Percentiles rank a stretch among this genome's conserved stretches.
Conservation (phyloP, 2,797 vertebrate species). For the Gorsachius magnificus region DNA sequence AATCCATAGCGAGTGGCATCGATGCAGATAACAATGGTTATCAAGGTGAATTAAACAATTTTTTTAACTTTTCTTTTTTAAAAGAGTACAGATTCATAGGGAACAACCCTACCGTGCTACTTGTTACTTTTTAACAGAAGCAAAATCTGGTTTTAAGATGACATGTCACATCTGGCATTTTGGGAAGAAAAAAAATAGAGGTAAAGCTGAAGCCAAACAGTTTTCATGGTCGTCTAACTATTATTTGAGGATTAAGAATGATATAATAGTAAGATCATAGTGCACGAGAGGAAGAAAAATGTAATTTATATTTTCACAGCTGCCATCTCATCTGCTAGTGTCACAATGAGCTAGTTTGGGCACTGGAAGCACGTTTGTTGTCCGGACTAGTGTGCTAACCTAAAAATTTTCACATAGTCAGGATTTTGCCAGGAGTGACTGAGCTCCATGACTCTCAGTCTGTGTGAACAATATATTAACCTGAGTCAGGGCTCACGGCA, state of each 20-base stretch:
- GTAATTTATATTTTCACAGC: background rate
- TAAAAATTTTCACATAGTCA: background rate
- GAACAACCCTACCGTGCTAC: background rate
- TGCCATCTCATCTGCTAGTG: background rate
- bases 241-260: background rate
- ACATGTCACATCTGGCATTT: background rate
- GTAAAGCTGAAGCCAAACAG: background rate
- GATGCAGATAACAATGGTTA: constrained; percentile 94
- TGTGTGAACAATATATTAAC: background rate
- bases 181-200: background rate
- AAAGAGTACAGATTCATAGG: background rate
- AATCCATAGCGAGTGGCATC: constrained; percentile 90
- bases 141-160: background rate
- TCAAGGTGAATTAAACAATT: constrained; percentile 80
- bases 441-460: background rate
- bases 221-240: background rate
- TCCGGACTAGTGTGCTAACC: background rate
- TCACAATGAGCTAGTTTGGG: background rate
- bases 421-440: background rate
- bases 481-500: background rate
- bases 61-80: background rate
- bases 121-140: background rate
- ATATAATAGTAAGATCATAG: background rate
- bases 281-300: background rate
- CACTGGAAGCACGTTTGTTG: background rate